Evolutionary conservation across 64 coral and sea anemone species (phyloP).

Genomic region (Orbicella faveolata): DNA sequence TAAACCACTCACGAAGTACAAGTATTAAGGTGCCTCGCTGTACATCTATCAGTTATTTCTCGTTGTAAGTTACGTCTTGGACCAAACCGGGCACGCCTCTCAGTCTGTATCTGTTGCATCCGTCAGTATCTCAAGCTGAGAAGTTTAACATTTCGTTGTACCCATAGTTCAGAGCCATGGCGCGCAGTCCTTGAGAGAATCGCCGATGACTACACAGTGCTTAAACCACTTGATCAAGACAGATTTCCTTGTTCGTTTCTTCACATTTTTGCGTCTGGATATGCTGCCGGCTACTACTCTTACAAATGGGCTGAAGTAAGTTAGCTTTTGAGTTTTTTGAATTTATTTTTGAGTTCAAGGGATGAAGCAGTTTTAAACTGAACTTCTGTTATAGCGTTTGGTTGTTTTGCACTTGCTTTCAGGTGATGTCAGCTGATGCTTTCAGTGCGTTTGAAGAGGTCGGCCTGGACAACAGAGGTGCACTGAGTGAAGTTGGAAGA

Average conservation of each 20-base stretch:
- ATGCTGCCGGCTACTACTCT: constrained; percentile 90
- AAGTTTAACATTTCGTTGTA: not conserved
- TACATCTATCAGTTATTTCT: too few species aligned
- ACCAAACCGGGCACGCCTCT: too few species aligned
- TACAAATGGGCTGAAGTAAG: constrained; percentile 98
- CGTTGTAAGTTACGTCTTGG: too few species aligned
- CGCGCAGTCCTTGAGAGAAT: constrained; percentile 55
- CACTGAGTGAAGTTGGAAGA: constrained; percentile 61
- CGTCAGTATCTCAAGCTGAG: not conserved
- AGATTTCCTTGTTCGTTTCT: constrained; percentile 82
- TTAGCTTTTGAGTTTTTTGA: not conserved
- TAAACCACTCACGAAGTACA: too few species aligned
- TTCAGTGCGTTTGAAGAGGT: constrained; percentile 86
- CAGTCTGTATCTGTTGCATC: too few species aligned
- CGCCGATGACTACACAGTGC: constrained; percentile 74
- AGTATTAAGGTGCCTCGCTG: too few species aligned
- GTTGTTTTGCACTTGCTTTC: not conserved
- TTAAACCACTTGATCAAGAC: constrained; percentile 67
- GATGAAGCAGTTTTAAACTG: not conserved
- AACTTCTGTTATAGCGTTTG: not conserved
- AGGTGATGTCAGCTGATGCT: constrained; percentile 92
- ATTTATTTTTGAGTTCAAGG: not conserved
- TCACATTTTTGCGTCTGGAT: constrained; percentile 80
- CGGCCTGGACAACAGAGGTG: constrained; percentile 60
- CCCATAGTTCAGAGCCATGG: constrained; percentile 68